Percentiles rank a stretch among this genome's conserved stretches.
Evolutionary conservation across 2,888 invertebrate species (phyloP).

Genomic region (Ceraclea dissimilis): DNA sequence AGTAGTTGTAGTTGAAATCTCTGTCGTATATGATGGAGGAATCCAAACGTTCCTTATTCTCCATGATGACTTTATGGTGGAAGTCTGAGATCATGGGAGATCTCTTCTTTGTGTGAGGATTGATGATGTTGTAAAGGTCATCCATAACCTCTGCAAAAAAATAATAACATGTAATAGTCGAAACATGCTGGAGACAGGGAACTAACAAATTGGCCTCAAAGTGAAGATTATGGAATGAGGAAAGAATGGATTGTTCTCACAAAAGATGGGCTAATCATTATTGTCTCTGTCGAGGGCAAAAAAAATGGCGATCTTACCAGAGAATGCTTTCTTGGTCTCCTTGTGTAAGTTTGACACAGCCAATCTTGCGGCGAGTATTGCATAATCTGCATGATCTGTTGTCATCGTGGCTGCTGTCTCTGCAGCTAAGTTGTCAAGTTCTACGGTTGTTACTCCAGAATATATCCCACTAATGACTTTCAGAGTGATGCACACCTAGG

Average conservation of each 20-base stretch:
- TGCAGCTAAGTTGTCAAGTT: slow-evolving; percentile 95
- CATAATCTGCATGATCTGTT: slow-evolving; percentile 96
- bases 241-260: not conserved
- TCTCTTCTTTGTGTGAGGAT: slow-evolving; percentile 61
- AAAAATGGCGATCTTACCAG: slow-evolving; percentile 48
- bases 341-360: slow-evolving; percentile 97
- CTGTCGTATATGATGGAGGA: slow-evolving; percentile 95
- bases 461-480: slow-evolving; percentile 94
- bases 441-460: slow-evolving; percentile 93
- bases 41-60: slow-evolving; percentile 83
- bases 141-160: slow-evolving; percentile 75
- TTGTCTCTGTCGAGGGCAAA: too few relatives aligned
- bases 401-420: slow-evolving; percentile 99
- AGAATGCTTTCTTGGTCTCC: slow-evolving; percentile 92
- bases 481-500: slow-evolving; percentile 70
- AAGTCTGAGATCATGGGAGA: slow-evolving; percentile 83
- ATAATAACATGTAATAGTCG: not conserved
- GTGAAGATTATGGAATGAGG: not conserved
- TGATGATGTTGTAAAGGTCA: slow-evolving; percentile 71
- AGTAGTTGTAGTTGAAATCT: slow-evolving; percentile 95
- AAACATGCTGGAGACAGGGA: not conserved
- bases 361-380: slow-evolving; percentile 78
- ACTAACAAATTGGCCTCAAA: not conserved
- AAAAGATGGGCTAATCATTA: too few relatives aligned
- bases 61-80: slow-evolving; percentile 72